Conservation (phyloP, 2,797 vertebrate genomes). For the Anomalospiza imberbis region DNA sequence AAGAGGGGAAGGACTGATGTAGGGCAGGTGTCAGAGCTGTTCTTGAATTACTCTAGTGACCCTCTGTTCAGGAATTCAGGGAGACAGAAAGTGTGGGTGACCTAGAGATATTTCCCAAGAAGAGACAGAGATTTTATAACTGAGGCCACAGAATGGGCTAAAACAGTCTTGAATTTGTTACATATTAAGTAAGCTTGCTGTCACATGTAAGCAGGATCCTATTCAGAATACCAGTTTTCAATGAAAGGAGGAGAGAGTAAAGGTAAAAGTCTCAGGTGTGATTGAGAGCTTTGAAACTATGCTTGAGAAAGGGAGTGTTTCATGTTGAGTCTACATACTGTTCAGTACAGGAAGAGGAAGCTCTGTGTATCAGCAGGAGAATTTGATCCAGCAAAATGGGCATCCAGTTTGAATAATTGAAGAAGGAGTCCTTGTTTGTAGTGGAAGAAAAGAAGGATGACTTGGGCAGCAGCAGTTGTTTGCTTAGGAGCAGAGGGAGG, state of each 20-base stretch:
- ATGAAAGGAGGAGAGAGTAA: neutral
- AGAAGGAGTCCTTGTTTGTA: neutral
- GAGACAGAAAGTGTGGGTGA: neutral
- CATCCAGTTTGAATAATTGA: neutral
- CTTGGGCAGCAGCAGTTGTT: neutral
- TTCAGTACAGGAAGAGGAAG: neutral
- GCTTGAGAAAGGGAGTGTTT: neutral
- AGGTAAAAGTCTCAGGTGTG: neutral
- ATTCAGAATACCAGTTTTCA: neutral
- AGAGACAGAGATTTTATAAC: neutral
- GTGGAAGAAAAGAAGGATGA: neutral
- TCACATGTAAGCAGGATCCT: neutral
- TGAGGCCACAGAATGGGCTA: neutral
- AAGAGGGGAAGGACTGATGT: neutral
- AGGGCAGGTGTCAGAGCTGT: neutral
- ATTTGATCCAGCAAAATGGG: neutral
- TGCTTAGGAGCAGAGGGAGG: neutral
- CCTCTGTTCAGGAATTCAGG: neutral
- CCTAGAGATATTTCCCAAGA: neutral
- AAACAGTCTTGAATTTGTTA: neutral
- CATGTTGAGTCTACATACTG: neutral
- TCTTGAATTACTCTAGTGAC: neutral
- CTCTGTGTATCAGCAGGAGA: neutral
- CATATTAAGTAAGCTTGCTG: neutral
- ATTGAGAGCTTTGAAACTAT: neutral